phyloP scores from a whole-genome alignment of 2,113 vertebrate species.

The Pangasianodon gigas region DNA sequence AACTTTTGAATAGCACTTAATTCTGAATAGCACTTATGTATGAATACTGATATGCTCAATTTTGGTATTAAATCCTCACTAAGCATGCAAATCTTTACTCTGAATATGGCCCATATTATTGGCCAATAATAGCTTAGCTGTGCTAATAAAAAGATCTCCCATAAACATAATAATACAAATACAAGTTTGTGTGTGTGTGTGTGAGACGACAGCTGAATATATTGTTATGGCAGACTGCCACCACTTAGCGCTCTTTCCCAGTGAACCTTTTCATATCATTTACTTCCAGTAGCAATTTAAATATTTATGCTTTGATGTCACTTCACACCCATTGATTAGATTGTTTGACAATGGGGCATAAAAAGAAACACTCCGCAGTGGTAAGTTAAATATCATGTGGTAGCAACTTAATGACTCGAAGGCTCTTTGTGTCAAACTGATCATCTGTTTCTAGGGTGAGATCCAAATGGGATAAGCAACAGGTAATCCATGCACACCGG shows the following conservation, averaged over 20 bases:
- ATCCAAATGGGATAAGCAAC: slow-evolving; percentile 27
- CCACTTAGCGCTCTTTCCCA: slow-evolving; percentile 29
- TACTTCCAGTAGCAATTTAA: slow-evolving; percentile 44
- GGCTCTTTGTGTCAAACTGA: not conserved
- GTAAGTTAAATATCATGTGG: slow-evolving; percentile 18
- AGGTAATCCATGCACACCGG: not conserved
- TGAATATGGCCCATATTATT: not conserved
- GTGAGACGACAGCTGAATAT: not conserved
- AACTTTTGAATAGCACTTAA: not conserved
- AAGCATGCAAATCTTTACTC: not conserved
- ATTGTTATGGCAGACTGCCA: slow-evolving; percentile 1
- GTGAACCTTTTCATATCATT: slow-evolving; percentile 24
- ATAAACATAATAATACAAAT: not conserved
- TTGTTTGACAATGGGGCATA: slow-evolving; percentile 27
- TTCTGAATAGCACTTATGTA: not conserved
- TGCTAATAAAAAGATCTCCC: not conserved
- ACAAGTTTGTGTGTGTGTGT: not conserved
- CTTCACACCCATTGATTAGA: slow-evolving; percentile 30
- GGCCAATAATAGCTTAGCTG: too few species aligned
- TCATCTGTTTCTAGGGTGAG: slow-evolving; percentile 30
- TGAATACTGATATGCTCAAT: not conserved
- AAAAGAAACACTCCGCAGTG: slow-evolving; percentile 13
- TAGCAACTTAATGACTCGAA: not conserved
- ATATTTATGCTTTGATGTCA: slow-evolving; percentile 46
- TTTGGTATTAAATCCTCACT: not conserved